Evolutionary conservation across 1,140 invertebrate species (phyloP), one percentile per base, ranked within the genome.

Genomic region (Microvelia longipes): DNA sequence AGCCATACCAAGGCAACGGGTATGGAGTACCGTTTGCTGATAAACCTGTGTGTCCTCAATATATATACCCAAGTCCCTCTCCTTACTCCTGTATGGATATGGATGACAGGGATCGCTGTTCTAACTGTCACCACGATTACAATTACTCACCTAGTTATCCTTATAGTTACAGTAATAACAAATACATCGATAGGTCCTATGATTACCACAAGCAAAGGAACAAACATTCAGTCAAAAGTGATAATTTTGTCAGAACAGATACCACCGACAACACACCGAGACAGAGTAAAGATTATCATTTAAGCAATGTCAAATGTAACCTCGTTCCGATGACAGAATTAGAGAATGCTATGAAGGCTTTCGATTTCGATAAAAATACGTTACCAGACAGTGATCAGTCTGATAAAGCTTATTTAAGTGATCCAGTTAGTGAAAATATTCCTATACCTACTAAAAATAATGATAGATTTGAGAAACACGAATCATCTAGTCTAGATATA

Each of bases 401-500:
- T 24, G 62, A 64, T 5, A 64, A 50, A 11, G 5, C 35, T 11
- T 19, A 50, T 50, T 11, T 50, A 50, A 50, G 35, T 19, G 19
- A 50, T 50, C 5, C 35, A 11, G 35, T 50, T 50, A 50, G 35
- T 50, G 35, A 50, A 50, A 19, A 5, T 50, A 11, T 50, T 11
- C 35, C 35, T 19, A 50, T 50, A 11, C 35, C 35, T 50, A 50
- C 5, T 19, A 50, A 50, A 50, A 5, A 50, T 50, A 11, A 5
- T 50, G 35, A 50, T 5, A 50, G 5, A 5, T 50, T 50, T 50
- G 35, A 50, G 19, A 50, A 50, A 19, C 35, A 19, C 19, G 35
- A 50, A 19, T 19, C 35, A 50, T 5, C 19, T 5, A 50, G 35
- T 5, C 19, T 19, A 19, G 35, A 79, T 28, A 80, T 80, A 70